Percentiles rank a stretch among this genome's conserved stretches.
Conservation (phyloP, 2,888 invertebrate species). For the Nomada lathburiana region DNA sequence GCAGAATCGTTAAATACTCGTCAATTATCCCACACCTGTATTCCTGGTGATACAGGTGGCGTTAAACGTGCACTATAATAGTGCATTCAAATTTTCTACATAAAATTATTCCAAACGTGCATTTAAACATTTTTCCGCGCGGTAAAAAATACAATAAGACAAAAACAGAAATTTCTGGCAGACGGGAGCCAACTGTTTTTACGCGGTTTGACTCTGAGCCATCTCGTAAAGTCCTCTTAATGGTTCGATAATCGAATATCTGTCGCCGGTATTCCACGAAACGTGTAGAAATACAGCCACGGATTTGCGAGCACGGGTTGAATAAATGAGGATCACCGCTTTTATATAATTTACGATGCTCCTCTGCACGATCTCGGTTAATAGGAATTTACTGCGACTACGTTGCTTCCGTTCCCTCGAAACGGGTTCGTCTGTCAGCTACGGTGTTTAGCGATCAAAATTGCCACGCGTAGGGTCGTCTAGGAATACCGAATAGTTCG, state of each 20-base stretch:
- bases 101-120: background rate
- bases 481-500: background rate
- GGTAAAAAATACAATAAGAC: background rate
- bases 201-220: background rate
- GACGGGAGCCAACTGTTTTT: conserved; percentile 40
- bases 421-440: background rate
- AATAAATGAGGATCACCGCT: conserved; percentile 12
- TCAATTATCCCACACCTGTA: background rate
- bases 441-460: background rate
- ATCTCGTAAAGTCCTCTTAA: conserved; percentile 27
- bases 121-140: background rate
- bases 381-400: background rate
- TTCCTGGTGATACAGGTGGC: background rate
- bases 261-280: conserved; percentile 19
- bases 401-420: background rate
- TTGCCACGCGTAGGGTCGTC: background rate
- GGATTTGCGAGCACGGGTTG: conserved; percentile 28
- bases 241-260: conserved; percentile 44
- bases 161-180: background rate
- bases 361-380: conserved; percentile 13
- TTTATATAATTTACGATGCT: conserved; percentile 13
- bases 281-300: background rate
- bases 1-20: background rate
- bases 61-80: background rate
- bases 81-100: background rate